Conservation (phyloP, 2,888 invertebrate species). For the Nycteola revayana region DNA sequence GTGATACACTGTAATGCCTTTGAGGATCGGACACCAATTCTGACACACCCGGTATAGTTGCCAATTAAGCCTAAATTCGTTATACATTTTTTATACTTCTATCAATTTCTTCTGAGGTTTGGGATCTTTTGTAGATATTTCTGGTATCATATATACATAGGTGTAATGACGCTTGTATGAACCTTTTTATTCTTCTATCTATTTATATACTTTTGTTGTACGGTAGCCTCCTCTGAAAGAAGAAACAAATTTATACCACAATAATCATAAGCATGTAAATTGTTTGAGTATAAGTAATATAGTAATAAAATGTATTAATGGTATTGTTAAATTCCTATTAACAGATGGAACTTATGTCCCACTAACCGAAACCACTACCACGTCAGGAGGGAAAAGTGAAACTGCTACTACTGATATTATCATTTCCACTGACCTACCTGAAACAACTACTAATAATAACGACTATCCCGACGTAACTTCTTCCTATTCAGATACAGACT, state of each 20-base stretch:
- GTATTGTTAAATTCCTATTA: constrained; percentile 71
- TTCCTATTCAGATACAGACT: constrained; percentile 2
- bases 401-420: constrained; percentile 39
- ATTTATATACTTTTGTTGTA: constrained; percentile 7
- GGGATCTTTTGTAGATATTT: constrained; percentile 24
- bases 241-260: constrained; percentile 5
- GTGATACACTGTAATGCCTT: too few species aligned
- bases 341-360: constrained; percentile 77
- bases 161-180: too few species aligned
- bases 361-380: constrained; percentile 71
- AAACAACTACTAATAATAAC: constrained; percentile 15
- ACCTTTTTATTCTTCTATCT: constrained; percentile 12
- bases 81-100: constrained; percentile 14
- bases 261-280: constrained; percentile 11
- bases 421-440: constrained; percentile 27
- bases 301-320: constrained; percentile 40
- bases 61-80: constrained; percentile 38
- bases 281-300: constrained; percentile 13
- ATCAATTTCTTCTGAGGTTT: constrained; percentile 18
- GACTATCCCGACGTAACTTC: constrained; percentile 11
- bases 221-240: constrained; percentile 11
- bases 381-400: constrained; percentile 46
- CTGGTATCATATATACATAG: constrained; percentile 12
- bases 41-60: constrained; percentile 6
- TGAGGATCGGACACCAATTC: too few species aligned